These are phyloP conservation scores for Saguinus midas DNA, from an alignment of 2,113 vertebrate genomes.

Conservation along the genomic window DNA sequence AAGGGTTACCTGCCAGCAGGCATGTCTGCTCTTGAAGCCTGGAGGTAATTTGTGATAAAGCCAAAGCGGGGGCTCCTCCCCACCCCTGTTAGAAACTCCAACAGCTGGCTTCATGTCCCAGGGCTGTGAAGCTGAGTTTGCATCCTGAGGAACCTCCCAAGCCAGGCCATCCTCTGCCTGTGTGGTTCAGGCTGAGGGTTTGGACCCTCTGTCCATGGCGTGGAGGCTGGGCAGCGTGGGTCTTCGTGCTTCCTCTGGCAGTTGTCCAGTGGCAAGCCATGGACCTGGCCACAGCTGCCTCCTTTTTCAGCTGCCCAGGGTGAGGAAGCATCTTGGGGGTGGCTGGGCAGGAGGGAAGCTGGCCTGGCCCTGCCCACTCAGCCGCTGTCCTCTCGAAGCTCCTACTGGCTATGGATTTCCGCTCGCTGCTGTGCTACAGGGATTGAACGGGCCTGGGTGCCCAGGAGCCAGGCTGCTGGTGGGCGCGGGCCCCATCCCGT, in stretches of 20 bases:
- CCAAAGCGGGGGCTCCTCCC: background rate
- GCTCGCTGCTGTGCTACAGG: fast-evolving
- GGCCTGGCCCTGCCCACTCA: background rate
- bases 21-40: conserved; percentile 62
- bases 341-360: background rate
- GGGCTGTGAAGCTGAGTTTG: background rate
- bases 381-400: background rate
- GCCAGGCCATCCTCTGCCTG: background rate
- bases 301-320: background rate
- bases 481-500: fast-evolving
- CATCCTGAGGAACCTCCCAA: background rate
- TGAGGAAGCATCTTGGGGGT: background rate
- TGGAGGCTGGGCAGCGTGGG: background rate
- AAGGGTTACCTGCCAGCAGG: conserved; percentile 74
- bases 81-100: background rate
- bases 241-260: background rate
- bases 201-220: fast-evolving
- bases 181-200: background rate
- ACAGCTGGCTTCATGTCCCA: background rate
- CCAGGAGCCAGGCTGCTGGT: background rate
- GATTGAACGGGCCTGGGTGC: background rate
- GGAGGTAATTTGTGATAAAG: conserved; percentile 61
- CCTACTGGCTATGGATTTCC: fast-evolving
- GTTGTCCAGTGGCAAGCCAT: background rate
- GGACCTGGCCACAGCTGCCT: too few species aligned